These are phyloP conservation scores for Recurvirostra avosetta DNA, from an alignment of 2,113 vertebrate species.

Conservation along the genomic window DNA sequence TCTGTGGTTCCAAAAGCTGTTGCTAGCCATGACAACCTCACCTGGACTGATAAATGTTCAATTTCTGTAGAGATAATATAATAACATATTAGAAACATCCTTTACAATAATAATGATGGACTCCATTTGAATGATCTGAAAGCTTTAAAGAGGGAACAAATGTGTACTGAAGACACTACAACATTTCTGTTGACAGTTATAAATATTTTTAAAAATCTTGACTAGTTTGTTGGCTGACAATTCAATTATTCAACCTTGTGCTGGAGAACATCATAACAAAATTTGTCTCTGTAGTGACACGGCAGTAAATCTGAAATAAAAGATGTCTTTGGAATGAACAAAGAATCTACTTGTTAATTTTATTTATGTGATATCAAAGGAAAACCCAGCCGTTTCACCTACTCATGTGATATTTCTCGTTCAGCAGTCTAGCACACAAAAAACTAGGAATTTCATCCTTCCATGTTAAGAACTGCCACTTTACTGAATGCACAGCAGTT, in stretches of 20 bases:
- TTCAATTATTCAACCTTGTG: conserved; percentile 30
- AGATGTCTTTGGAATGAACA: neutral
- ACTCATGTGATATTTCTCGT: neutral
- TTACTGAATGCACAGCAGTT: neutral
- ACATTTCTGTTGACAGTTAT: neutral
- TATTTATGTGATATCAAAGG: conserved; percentile 11
- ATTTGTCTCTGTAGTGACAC: neutral
- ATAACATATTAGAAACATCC: conserved; percentile 19
- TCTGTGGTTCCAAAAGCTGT: neutral
- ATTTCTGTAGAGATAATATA: conserved; percentile 16
- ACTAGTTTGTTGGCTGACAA: conserved; percentile 12
- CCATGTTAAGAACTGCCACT: neutral
- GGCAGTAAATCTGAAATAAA: conserved; percentile 36
- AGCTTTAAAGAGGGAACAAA: conserved; percentile 11
- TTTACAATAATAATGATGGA: conserved; percentile 34
- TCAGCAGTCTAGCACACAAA: neutral
- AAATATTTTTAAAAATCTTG: conserved; percentile 25
- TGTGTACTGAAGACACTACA: neutral
- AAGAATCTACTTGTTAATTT: conserved; percentile 6
- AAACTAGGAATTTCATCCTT: neutral
- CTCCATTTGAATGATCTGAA: conserved; percentile 18
- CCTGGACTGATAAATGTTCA: neutral
- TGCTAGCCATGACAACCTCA: neutral
- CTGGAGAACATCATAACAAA: conserved; percentile 20
- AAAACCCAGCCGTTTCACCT: neutral